Evolutionary conservation across 2,888 invertebrate genomes (phyloP).

Genomic region (Cordylochernes scorpioides): DNA sequence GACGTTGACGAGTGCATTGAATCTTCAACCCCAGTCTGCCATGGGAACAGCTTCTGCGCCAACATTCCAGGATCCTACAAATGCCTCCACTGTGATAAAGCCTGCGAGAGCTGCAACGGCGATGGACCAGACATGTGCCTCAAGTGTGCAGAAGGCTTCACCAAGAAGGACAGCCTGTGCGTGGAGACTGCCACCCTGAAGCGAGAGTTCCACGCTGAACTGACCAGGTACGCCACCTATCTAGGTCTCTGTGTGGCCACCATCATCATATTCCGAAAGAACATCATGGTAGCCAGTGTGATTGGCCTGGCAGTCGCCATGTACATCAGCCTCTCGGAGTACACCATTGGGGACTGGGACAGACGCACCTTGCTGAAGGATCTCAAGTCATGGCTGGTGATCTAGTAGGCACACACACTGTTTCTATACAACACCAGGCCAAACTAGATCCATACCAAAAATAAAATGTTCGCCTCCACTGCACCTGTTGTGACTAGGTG

Average conservation of each 20-base stretch:
- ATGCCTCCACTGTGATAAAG: constrained; percentile 53
- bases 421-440: too few species aligned
- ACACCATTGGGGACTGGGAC: constrained; percentile 20
- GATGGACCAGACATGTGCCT: constrained; percentile 76
- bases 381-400: constrained; percentile 7
- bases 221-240: constrained; percentile 52
- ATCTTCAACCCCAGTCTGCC: constrained; percentile 26
- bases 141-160: constrained; percentile 45
- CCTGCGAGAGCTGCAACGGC: constrained; percentile 55
- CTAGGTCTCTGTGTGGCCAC: constrained; percentile 56
- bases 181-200: constrained; percentile 24
- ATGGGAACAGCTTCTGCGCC: constrained; percentile 48
- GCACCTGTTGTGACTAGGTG: too few species aligned
- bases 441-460: too few species aligned
- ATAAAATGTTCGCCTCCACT: too few species aligned
- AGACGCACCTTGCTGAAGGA: constrained; percentile 7
- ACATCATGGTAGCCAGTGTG: constrained; percentile 41
- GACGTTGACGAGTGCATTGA: constrained; percentile 60
- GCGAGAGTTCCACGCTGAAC: constrained; percentile 9
- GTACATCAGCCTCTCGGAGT: constrained; percentile 62
- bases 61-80: constrained; percentile 58
- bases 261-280: constrained; percentile 55
- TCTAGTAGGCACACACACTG: too few species aligned
- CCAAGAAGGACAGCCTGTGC: constrained; percentile 41
- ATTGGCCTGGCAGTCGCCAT: constrained; percentile 50